Evolutionary conservation across 2,888 invertebrate genomes (phyloP), one percentile per base, ranked within the genome.

Genomic region (Drosophila niveifrons): DNA sequence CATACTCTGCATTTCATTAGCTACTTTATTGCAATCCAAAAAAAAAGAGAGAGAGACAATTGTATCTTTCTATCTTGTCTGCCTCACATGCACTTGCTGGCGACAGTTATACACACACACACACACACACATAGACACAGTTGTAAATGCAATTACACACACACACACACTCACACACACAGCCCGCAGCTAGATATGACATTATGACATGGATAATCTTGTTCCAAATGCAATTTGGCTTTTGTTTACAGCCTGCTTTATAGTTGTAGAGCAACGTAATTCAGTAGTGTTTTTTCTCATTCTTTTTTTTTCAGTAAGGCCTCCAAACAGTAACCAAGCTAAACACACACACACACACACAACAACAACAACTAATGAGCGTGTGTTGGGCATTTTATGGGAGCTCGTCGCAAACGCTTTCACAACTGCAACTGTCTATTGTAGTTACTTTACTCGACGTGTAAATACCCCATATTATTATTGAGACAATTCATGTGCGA

Each of bases 181-280:
- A 57, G n/a, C n/a, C 11, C 3, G 17, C 4, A 8, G 29, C 11
- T 10, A 41, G 58, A 59, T 75, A 71, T 74, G 58, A 74, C 74
- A 75, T 66, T 74, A 74, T 75, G 62, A 74, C 74, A 63, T 71
- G 66, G 66, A 74, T 74, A 62, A 75, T 75, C 66, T 66, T 74
- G 58, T 70, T 70, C 39, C 58, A 70, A 51, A 66, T 74, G 74
- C 74, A 74, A 74, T 73, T 73, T 69, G 70, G 56, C 68, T 56
- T 44, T 72, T 64, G 48, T 66, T 66, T 62, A 66, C 55, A 36
- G 55, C 66, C 48, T 36, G 44, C 66, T 62, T 62, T 55, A 56
- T 70, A 61, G 36, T n/a, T n/a, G 11, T n/a, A n/a, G 59, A 59
- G 36, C 68, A 59, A 59, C 41, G 65, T 55, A 65, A 53, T 68